Evolutionary conservation across 2,797 vertebrate species (phyloP).

Genomic region (Oreochromis mossambicus): DNA sequence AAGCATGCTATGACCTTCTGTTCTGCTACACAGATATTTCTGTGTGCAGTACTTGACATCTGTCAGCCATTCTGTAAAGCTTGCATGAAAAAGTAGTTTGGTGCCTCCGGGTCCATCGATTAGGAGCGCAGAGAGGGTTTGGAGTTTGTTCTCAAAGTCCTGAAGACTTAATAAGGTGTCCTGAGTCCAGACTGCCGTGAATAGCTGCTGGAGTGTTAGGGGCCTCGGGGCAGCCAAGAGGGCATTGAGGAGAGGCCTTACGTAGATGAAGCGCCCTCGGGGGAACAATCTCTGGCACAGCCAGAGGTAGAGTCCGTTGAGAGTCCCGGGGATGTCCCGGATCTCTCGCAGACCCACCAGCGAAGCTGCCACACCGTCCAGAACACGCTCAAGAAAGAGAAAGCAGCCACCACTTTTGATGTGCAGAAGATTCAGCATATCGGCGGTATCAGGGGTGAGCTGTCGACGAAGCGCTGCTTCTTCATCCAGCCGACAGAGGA

Average conservation of each 20-base stretch:
- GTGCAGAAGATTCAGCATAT: constrained; percentile 84
- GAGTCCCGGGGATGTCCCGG: constrained; percentile 82
- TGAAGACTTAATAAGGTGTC: constrained; percentile 50
- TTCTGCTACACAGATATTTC: constrained; percentile 77
- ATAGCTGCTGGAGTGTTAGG: constrained; percentile 68
- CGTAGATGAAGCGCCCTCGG: constrained; percentile 64
- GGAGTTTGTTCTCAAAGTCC: constrained; percentile 73
- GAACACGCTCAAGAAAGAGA: constrained; percentile 82
- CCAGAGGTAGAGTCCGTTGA: constrained; percentile 86
- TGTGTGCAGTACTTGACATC: constrained; percentile 86
- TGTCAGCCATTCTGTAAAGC: constrained; percentile 83
- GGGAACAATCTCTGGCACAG: constrained; percentile 83
- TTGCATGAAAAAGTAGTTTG: constrained; percentile 80
- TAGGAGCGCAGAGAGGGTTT: constrained; percentile 67
- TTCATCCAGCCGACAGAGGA: constrained; percentile 77
- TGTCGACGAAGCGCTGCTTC: constrained; percentile 75
- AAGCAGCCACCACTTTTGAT: constrained; percentile 85
- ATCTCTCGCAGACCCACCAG: constrained; percentile 78
- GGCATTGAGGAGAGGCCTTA: constrained; percentile 76
- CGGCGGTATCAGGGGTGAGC: constrained; percentile 79
- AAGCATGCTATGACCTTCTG: constrained; percentile 79
- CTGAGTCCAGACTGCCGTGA: constrained; percentile 69
- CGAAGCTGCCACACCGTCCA: constrained; percentile 77
- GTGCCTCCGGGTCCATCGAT: constrained; percentile 57
- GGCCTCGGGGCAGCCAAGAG: constrained; percentile 76